These are phyloP conservation scores for Rhorus exstirpatorius DNA, from an alignment of 2,888 invertebrate species.

Conservation along the genomic window DNA sequence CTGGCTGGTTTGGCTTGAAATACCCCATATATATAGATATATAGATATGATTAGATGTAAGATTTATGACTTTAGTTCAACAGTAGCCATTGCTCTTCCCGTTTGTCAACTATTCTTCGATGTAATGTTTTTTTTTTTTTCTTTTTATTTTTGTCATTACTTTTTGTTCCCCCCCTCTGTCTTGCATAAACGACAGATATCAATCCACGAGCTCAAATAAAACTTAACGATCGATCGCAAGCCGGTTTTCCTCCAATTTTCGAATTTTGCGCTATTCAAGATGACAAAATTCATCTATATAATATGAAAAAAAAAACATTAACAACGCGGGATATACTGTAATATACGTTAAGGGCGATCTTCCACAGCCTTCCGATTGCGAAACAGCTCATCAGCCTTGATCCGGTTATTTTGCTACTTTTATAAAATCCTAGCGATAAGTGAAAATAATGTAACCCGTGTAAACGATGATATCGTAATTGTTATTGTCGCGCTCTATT, in stretches of 20 bases:
- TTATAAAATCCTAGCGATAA: conserved; percentile 80
- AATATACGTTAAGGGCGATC: conserved; percentile 62
- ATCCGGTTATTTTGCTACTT: conserved; percentile 86
- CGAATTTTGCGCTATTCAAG: conserved; percentile 54
- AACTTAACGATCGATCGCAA: conserved; percentile 43
- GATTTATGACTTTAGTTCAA: conserved; percentile 28
- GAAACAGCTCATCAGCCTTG: conserved; percentile 81
- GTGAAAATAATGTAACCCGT: conserved; percentile 57
- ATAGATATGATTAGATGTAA: conserved; percentile 58
- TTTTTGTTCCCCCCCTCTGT: conserved; percentile 7
- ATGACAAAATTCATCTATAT: conserved; percentile 45
- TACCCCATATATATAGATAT: no score
- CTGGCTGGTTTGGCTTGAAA: no score
- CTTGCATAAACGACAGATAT: conserved; percentile 24
- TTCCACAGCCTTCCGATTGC: conserved; percentile 78
- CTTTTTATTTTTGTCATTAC: no score
- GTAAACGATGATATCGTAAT: conserved; percentile 46
- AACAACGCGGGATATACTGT: conserved; percentile 57
- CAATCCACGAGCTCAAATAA: conserved; percentile 63
- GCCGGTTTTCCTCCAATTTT: conserved; percentile 62
- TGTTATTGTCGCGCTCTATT: conserved; percentile 49
- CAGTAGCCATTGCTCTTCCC: conserved; percentile 41
- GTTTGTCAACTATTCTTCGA: neutral
- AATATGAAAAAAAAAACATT: conserved; percentile 35
- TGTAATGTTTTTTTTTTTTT: conserved; percentile 16